A percentile compares a stretch with the other conserved stretches of the same genome.
Evolutionary conservation across 2,113 vertebrate genomes (phyloP).

Genomic region (Anseranas semipalmata): DNA sequence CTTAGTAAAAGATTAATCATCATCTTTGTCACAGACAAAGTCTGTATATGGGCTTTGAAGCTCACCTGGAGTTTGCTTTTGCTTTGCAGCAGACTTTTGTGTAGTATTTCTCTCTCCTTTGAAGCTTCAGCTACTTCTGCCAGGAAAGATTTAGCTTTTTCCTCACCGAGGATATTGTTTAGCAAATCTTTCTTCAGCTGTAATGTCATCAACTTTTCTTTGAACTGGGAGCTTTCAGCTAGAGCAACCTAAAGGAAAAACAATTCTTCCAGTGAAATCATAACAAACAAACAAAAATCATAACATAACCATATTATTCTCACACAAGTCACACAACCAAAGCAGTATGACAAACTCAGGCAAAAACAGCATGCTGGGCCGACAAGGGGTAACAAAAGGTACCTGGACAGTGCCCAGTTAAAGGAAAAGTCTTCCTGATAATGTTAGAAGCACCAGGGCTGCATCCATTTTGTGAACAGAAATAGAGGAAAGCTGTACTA

Average conservation of each 20-base stretch:
- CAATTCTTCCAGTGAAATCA: not conserved
- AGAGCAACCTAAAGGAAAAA: conserved; percentile 73
- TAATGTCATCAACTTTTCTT: conserved; percentile 80
- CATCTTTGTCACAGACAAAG: not conserved
- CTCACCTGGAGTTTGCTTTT: conserved; percentile 85
- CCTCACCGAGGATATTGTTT: conserved; percentile 81
- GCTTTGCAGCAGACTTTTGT: conserved; percentile 83
- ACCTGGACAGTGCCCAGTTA: conserved; percentile 38
- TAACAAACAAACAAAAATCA: not conserved
- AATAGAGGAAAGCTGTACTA: conserved; percentile 49
- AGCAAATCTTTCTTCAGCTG: conserved; percentile 83
- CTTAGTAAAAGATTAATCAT: not conserved
- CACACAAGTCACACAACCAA: conserved; percentile 29
- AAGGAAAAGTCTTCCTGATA: conserved; percentile 52
- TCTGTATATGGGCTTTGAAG: not conserved
- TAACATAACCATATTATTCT: not conserved
- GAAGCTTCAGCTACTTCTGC: conserved; percentile 73
- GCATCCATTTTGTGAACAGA: conserved; percentile 57
- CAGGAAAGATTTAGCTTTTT: conserved; percentile 75
- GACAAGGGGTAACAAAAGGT: conserved; percentile 22
- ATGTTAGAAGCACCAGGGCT: conserved; percentile 15
- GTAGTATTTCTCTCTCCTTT: conserved; percentile 83
- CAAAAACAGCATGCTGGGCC: conserved; percentile 26
- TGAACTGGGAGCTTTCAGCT: conserved; percentile 82
- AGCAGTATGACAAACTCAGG: not conserved